A percentile compares a stretch with the other conserved stretches of the same genome.
Conservation (phyloP, 2,113 vertebrate genomes). For the Mormyrus iriodes region DNA sequence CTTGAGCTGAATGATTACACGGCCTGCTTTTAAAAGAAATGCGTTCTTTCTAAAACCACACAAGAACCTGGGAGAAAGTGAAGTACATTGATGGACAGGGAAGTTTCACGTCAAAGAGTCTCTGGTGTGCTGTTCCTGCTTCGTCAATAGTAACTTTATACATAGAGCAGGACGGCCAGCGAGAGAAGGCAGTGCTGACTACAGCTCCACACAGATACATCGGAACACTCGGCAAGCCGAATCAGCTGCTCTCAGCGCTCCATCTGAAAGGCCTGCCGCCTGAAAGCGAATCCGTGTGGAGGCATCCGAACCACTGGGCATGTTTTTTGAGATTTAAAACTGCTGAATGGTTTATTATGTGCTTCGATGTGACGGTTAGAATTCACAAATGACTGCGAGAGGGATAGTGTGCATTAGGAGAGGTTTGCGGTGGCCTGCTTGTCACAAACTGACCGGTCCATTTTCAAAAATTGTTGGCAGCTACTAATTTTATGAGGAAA, state of each 20-base stretch:
- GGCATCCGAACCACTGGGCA: background rate
- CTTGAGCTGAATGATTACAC: background rate
- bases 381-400: background rate
- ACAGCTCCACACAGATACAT: background rate
- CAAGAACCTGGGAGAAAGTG: background rate
- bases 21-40: background rate
- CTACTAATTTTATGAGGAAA: background rate
- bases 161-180: background rate
- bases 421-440: background rate
- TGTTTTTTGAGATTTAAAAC: background rate
- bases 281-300: background rate
- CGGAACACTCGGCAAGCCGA: background rate
- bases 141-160: constrained; percentile 23
- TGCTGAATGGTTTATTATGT: background rate
- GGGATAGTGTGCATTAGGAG: background rate
- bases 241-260: background rate
- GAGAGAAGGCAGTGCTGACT: background rate
- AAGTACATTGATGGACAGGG: background rate
- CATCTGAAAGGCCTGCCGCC: too few species aligned
- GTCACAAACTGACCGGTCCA: background rate
- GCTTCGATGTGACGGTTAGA: background rate
- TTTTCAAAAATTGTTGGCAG: background rate
- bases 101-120: constrained; percentile 1
- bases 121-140: background rate
- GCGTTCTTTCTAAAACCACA: background rate